Conservation (phyloP, 2,797 vertebrate genomes). For the Rousettus madagascariensis region DNA sequence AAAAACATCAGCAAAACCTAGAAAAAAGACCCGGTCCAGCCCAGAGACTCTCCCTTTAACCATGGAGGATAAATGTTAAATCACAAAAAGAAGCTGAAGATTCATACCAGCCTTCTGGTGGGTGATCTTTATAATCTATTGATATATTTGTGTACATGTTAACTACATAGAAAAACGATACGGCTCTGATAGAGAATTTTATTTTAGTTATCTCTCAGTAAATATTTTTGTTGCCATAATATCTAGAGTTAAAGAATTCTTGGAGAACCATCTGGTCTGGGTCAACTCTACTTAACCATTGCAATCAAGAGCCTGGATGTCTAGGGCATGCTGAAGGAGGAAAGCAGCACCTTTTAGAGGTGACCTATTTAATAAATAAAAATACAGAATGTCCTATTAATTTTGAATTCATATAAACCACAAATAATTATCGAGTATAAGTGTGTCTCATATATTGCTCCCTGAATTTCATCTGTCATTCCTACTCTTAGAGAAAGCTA, state of each 20-base stretch:
- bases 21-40: neutral
- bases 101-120: neutral
- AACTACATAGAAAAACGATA: neutral
- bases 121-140: neutral
- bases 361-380: neutral
- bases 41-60: neutral
- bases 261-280: neutral
- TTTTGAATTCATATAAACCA: neutral
- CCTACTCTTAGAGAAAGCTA: neutral
- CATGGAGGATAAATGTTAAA: neutral
- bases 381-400: neutral
- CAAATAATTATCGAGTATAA: neutral
- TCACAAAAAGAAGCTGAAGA: neutral
- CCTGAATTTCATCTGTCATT: neutral
- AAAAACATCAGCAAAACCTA: conserved; percentile 4
- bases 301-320: neutral
- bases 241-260: neutral
- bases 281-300: neutral
- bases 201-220: neutral
- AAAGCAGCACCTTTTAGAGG: neutral
- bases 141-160: neutral
- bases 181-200: neutral
- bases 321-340: neutral
- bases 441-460: neutral
- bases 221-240: neutral